These are phyloP conservation scores for Pelochelys cantorii DNA, from an alignment of 2,797 vertebrate species.

Conservation along the genomic window DNA sequence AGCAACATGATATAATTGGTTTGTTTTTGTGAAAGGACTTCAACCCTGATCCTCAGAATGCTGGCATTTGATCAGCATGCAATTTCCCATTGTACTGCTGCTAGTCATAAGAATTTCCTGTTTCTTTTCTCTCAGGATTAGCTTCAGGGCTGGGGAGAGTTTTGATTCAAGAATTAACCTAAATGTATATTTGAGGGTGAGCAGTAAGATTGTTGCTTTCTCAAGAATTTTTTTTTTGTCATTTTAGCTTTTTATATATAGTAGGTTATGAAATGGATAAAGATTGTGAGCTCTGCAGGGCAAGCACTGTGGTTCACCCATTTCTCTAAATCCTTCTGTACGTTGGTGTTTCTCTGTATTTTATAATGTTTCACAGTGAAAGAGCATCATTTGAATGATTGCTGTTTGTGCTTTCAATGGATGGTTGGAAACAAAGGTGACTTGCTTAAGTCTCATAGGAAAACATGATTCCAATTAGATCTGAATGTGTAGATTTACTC, in stretches of 20 bases:
- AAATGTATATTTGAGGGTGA: neutral
- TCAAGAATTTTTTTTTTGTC: neutral
- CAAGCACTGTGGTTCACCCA: neutral
- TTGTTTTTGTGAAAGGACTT: neutral
- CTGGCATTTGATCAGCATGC: accelerated
- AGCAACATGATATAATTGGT: constrained; percentile 30
- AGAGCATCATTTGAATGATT: neutral
- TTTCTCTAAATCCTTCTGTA: neutral
- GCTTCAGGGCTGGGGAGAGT: accelerated
- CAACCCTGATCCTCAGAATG: accelerated
- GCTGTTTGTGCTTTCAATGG: accelerated
- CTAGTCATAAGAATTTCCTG: neutral
- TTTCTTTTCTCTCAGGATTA: neutral
- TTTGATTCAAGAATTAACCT: neutral
- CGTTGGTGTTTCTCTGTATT: accelerated
- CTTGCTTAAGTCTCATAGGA: neutral
- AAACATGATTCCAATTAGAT: neutral
- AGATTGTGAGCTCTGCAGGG: neutral
- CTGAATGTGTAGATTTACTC: neutral
- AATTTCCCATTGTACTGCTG: accelerated
- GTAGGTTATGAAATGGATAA: neutral
- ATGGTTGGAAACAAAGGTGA: neutral
- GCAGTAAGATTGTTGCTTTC: neutral
- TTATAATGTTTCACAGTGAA: accelerated
- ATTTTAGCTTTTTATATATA: neutral